These are phyloP conservation scores for Macrochelys suwanniensis DNA, from an alignment of 2,797 vertebrate genomes.

Conservation along the genomic window DNA sequence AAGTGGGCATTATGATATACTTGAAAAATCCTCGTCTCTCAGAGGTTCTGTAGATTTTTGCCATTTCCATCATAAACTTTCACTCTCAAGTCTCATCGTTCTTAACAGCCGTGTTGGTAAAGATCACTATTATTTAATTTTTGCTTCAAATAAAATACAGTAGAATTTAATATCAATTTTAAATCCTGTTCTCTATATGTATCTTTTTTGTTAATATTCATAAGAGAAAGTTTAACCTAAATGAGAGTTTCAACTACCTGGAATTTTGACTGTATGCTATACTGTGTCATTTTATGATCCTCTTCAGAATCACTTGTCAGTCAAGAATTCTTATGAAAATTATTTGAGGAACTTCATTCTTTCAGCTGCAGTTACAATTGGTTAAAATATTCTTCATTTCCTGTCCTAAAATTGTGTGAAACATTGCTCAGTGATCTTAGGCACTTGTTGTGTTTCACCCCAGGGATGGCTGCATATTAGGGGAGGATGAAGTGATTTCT, in stretches of 20 bases:
- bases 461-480: conserved; percentile 51
- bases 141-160: background rate
- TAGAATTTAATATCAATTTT: background rate
- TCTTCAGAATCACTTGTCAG: background rate
- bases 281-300: background rate
- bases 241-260: conserved; percentile 37
- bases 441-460: conserved; percentile 30
- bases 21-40: background rate
- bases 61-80: background rate
- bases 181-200: background rate
- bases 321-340: background rate
- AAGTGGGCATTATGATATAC: background rate
- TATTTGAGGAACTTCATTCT: background rate
- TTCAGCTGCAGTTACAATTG: background rate
- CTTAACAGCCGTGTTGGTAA: background rate
- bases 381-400: background rate
- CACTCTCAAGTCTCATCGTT: background rate
- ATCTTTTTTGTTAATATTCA: background rate
- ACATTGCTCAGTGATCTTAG: background rate
- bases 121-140: background rate
- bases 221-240: background rate
- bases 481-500: conserved; percentile 53
- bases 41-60: background rate
- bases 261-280: background rate
- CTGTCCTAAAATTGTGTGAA: background rate